Evolutionary conservation across 2,113 vertebrate genomes (phyloP).

Genomic region (Buteo buteo): DNA sequence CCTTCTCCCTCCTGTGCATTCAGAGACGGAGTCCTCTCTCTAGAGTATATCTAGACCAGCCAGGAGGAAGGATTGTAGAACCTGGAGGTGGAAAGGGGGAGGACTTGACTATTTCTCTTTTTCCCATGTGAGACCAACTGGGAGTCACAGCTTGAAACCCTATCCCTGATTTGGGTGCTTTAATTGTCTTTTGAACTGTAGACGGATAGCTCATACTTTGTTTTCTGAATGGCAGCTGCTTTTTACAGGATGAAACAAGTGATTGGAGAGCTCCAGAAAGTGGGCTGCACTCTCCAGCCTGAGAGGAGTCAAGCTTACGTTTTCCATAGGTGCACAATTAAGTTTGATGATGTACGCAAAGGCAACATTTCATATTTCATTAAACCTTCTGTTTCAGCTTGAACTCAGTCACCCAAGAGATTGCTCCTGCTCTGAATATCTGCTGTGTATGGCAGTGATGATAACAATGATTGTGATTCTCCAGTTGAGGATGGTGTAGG

Average conservation of each 20-base stretch:
- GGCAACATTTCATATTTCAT: neutral
- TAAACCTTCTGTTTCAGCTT: neutral
- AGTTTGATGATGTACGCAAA: neutral
- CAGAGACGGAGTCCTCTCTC: neutral
- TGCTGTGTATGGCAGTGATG: neutral
- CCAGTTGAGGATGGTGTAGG: neutral
- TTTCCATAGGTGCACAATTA: neutral
- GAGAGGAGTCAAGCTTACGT: neutral
- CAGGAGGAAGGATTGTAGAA: neutral
- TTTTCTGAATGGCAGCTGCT: neutral
- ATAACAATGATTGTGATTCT: neutral
- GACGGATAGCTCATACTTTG: neutral
- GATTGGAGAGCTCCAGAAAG: neutral
- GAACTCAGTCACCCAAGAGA: neutral
- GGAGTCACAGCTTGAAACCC: neutral
- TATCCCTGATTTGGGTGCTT: neutral
- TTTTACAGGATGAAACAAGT: neutral
- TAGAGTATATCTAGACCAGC: neutral
- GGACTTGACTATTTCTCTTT: neutral
- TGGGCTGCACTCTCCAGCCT: neutral
- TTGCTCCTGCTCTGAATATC: neutral
- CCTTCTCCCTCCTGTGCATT: neutral
- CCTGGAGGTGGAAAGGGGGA: neutral
- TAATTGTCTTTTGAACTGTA: neutral
- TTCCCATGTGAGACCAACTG: rapidly evolving